Base-by-base conservation (phyloP, 2,113 vertebrate genomes). In the Rhizomys pruinosus region DNA sequence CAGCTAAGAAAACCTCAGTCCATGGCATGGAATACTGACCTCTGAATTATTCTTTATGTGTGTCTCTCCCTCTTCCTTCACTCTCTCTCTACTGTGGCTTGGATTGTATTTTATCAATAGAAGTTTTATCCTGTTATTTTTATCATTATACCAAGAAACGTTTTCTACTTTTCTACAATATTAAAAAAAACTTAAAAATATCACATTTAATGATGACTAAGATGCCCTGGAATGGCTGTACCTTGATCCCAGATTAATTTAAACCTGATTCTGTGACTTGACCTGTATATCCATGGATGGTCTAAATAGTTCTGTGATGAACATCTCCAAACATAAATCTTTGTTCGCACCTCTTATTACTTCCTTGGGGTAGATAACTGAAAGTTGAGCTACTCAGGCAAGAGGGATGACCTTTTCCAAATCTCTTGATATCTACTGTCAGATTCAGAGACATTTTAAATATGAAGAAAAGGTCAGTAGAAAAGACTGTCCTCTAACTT, bases 391-490 rank as follows among this genome's bases (percentile, higher is more conserved):
- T 93, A 68, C 84, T 90, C 0, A 37, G 78, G 86, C 66, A 94
- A 94, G 92, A 96, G 71, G 79, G 71, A 87, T 97, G 97, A 97
- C 95, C 90, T 97, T 97, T 97, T 87, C 89, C 91, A 95, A 96
- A 87, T 80, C 97, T 97, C 96, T 84, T 92, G 96, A 76, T 95
- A 96, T 87, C 66, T 64, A n/a, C 79, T 92, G 66, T 84, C 94
- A 96, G 90, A 92, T 93, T 86, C 80, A 92, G 71, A 96, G 92
- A 84, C 55, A 69, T 94, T 94, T 96, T 96, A 84, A 97, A 96
- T 87, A 92, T 92, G 96, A 96, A 73, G 92, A 89, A 97, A 97
- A 96, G 95, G 96, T 96, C 96, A 97, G 32, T 37, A 72, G 78
- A 96, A 97, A 96, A 96, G 82, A 72, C 92, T 91, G n/a, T 85